Evolutionary conservation across 2,113 vertebrate genomes (phyloP).

Genomic region (Tinamus guttatus): DNA sequence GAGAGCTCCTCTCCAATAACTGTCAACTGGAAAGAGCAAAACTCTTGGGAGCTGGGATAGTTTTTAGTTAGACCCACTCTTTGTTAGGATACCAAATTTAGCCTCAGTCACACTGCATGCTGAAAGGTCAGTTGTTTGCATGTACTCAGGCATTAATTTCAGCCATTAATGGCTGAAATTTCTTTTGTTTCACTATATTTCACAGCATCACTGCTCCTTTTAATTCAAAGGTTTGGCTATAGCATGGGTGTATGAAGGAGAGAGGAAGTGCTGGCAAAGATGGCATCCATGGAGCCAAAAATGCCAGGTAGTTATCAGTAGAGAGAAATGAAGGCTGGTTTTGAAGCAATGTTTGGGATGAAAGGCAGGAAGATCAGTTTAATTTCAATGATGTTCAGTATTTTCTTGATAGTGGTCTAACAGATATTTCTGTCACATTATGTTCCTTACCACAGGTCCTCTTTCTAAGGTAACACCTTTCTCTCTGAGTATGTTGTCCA

Average conservation of each 20-base stretch:
- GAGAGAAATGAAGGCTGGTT: neutral
- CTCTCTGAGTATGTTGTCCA: neutral
- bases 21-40: neutral
- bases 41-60: neutral
- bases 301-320: neutral
- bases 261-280: neutral
- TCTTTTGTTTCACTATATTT: neutral
- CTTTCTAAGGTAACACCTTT: neutral
- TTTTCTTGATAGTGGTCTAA: neutral
- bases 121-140: neutral
- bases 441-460: neutral
- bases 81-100: slow-evolving; percentile 50
- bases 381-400: neutral
- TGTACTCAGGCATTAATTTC: neutral
- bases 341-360: neutral
- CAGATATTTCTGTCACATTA: neutral
- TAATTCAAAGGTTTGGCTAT: neutral
- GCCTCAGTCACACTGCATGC: neutral
- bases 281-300: neutral
- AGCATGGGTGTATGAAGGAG: neutral
- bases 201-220: neutral
- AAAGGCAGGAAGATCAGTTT: neutral
- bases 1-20: slow-evolving; percentile 30
- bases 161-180: neutral
- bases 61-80: slow-evolving; percentile 10